Evolutionary conservation across 2,113 vertebrate genomes (phyloP).

Genomic region (Cercopithecus mona): DNA sequence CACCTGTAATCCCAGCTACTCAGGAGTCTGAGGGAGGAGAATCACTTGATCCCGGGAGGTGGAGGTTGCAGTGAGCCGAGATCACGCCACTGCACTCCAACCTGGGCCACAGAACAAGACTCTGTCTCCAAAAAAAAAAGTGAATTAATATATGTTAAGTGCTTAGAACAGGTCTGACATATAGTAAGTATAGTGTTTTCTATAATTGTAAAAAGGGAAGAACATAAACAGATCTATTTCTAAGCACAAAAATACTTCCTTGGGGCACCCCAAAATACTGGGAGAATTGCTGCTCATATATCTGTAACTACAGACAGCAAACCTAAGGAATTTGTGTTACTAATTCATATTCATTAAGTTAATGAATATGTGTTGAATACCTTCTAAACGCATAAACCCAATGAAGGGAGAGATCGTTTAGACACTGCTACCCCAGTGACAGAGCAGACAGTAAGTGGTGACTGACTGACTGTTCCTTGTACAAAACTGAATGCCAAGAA

Average conservation of each 20-base stretch:
- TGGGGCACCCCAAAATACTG: not conserved
- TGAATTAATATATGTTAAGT: not conserved
- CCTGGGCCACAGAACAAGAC: no score
- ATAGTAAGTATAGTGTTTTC: not conserved
- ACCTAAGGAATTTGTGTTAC: not conserved
- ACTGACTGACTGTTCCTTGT: not conserved
- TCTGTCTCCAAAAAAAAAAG: not conserved
- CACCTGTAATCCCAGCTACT: no score
- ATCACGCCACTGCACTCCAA: no score
- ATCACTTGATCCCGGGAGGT: no score
- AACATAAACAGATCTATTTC: not conserved
- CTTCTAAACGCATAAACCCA: not conserved
- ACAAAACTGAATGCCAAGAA: not conserved
- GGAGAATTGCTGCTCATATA: not conserved
- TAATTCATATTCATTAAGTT: not conserved
- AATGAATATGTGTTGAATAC: not conserved
- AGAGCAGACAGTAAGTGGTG: not conserved
- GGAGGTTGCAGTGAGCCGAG: no score
- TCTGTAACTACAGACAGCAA: not conserved
- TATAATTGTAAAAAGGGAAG: not conserved
- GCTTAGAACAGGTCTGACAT: not conserved
- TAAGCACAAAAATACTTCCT: not conserved
- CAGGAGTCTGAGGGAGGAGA: no score
- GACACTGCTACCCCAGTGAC: not conserved
- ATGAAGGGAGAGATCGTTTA: not conserved